Evolutionary conservation across 2,888 invertebrate genomes (phyloP), one percentile per base, ranked within the genome.

Genomic region (Cryptocephalus moraei): DNA sequence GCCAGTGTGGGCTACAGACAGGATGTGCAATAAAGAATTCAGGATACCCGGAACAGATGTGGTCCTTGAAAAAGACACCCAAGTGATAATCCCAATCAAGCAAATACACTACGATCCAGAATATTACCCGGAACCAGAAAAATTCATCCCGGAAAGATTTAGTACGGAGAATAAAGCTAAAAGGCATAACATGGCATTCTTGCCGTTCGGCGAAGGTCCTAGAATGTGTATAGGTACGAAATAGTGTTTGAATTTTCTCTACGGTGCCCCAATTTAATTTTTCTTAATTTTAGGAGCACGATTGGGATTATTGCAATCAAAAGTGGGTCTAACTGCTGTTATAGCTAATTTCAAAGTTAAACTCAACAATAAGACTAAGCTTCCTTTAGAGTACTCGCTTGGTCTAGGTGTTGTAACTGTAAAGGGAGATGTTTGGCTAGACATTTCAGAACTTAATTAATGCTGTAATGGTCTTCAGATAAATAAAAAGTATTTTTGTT

Each of bases 201-300:
- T 42, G 22, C 42, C 42, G 33, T 42, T 42, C 31, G 42, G 42
- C 1, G 31, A 42, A 6, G 42, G 42, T 3, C 42, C 42, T 9
- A 22, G 42, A n/a, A n/a, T 32, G 8, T 42, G 42, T 8, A 32
- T 42, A 31, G 42, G 42, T 42, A 31, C 11, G 42, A 32, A 1
- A 12, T 36, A 36, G 12, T 36, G 4, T 4, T 36, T 4, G 6
- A 22, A 6, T 22, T 22, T 22, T 22, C 22, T 4, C 2, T 22
- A 22, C 2, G 3, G 22, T 22, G 22, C 3, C 6, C 2, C 2
- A 22, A 22, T 22, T 22, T n/a, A n/a, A 22, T 22, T 22, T 22
- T 22, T 6, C 6, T 4, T 22, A 22, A 36, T 36, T 6, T 2
- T 11, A 36, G 36, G 36, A 11, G 36, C 36, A 6, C n/a, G 11